Evolutionary conservation across 2,797 vertebrate species (phyloP).

Genomic region (Thunnus albacares): DNA sequence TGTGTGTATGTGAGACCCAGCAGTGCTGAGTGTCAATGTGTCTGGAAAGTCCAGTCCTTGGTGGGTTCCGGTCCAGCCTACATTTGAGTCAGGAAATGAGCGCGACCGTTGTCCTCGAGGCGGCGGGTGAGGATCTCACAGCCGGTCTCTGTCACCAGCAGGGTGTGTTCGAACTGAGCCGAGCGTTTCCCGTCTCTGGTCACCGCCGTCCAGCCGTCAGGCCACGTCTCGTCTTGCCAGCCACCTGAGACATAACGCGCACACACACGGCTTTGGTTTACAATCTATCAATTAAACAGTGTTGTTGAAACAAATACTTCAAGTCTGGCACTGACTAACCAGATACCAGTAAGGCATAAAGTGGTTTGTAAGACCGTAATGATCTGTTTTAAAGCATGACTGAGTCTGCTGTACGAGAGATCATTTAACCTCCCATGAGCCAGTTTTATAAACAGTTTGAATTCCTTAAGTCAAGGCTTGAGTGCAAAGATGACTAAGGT

Average conservation of each 20-base stretch:
- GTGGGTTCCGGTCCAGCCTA: slow-evolving; percentile 72
- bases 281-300: slow-evolving; percentile 51
- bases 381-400: slow-evolving; percentile 14
- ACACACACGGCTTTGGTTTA: slow-evolving; percentile 15
- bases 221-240: slow-evolving; percentile 99
- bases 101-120: slow-evolving; percentile 89
- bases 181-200: slow-evolving; percentile 98
- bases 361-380: slow-evolving; percentile 9
- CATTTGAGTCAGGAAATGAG: slow-evolving; percentile 94
- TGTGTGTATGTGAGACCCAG: slow-evolving; percentile 42
- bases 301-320: neutral
- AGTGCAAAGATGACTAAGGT: neutral
- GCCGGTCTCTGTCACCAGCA: slow-evolving; percentile 96
- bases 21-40: slow-evolving; percentile 44
- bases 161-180: slow-evolving; percentile 98
- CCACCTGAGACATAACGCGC: slow-evolving; percentile 86
- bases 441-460: neutral
- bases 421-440: neutral
- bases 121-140: slow-evolving; percentile 96
- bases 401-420: neutral
- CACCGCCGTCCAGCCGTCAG: slow-evolving; percentile 97
- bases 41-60: slow-evolving; percentile 69
- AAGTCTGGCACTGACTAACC: neutral
- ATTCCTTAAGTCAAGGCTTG: neutral
- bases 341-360: neutral